Evolutionary conservation across 2,888 invertebrate species (phyloP), one percentile per base, ranked within the genome.

Genomic region (Coleophora deauratella): DNA sequence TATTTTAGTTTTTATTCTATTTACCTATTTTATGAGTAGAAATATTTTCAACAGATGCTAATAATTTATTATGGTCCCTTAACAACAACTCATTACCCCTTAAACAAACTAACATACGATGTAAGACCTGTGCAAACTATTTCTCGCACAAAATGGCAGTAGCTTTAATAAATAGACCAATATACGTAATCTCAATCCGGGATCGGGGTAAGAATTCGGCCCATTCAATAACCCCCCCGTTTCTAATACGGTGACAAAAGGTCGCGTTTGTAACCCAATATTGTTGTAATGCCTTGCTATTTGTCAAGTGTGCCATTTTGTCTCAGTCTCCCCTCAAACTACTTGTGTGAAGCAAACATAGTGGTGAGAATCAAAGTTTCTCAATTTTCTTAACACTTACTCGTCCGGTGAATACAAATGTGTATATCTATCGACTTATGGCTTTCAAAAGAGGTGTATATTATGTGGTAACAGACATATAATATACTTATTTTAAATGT

Each of bases 251-350:
- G 47, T 51, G 58, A 68, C 69, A 68, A 70, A 71, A 59, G 66
- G 67, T 60, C 63, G 57, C 61, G 59, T 66, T 71, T 69, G 72
- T 70, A 66, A 63, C 67, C 61, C 64, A 66, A 71, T 72, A 70
- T 69, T 66, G 66, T 64, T 67, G 60, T 64, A 61, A 65, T 59
- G 56, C 47, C 34, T 48, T 35, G 54, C 62, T 65, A 71, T 77
- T 69, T 72, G 67, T 74, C 73, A 72, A 59, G 62, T 51, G 62
- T 52, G 48, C 57, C 55, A 57, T 62, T 59, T 64, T 65, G 61
- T 54, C 54, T 59, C 57, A 49, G 54, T 52, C 57, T 54, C 58
- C 62, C 56, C 50, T 45, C 38, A 43, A 42, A 31, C 11, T 11
- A 31, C 31, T 13, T 33, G 11, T 33, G 11, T 12, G 13, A 3